Evolutionary conservation across 2,888 invertebrate genomes (phyloP).

Genomic region (Nematopogon swammerdamellus): DNA sequence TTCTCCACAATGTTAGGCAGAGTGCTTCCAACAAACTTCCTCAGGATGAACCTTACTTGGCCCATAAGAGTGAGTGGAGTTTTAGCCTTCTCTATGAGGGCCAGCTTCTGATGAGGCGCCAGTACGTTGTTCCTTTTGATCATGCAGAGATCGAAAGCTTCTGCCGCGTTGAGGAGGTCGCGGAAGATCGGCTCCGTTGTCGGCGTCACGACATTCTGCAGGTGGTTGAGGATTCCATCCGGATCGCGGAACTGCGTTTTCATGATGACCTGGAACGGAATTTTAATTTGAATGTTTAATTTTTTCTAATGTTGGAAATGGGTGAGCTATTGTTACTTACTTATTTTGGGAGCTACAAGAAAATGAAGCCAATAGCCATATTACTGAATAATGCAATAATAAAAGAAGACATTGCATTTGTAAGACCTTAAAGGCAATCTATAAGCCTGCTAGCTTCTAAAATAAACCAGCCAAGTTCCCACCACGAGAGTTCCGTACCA

Average conservation of each 20-base stretch:
- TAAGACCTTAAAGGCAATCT: too few relatives aligned
- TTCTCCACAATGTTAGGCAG: constrained; percentile 53
- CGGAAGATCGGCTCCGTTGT: constrained; percentile 57
- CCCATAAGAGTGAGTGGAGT: constrained; percentile 65
- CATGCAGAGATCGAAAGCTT: constrained; percentile 76
- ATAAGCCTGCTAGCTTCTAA: too few relatives aligned
- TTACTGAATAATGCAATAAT: too few relatives aligned
- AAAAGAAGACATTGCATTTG: background rate
- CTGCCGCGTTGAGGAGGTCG: constrained; percentile 68
- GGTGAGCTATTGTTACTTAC: too few relatives aligned
- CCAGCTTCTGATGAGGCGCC: constrained; percentile 61
- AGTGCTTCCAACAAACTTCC: constrained; percentile 55
- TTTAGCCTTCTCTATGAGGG: constrained; percentile 62
- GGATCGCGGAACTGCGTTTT: constrained; percentile 83
- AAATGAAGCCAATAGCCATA: too few relatives aligned
- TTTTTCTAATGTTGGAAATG: too few relatives aligned
- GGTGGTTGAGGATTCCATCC: constrained; percentile 75
- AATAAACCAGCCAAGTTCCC: too few relatives aligned
- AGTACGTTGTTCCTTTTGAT: constrained; percentile 69
- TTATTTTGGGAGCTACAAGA: too few relatives aligned
- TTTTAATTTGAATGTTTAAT: too few relatives aligned
- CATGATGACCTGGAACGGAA: constrained; percentile 61
- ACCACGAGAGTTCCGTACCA: too few relatives aligned
- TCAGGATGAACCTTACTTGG: constrained; percentile 59
- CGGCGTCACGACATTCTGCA: constrained; percentile 60